These are phyloP conservation scores for Colostygia pectinataria DNA, from an alignment of 2,888 invertebrate species.

Conservation along the genomic window DNA sequence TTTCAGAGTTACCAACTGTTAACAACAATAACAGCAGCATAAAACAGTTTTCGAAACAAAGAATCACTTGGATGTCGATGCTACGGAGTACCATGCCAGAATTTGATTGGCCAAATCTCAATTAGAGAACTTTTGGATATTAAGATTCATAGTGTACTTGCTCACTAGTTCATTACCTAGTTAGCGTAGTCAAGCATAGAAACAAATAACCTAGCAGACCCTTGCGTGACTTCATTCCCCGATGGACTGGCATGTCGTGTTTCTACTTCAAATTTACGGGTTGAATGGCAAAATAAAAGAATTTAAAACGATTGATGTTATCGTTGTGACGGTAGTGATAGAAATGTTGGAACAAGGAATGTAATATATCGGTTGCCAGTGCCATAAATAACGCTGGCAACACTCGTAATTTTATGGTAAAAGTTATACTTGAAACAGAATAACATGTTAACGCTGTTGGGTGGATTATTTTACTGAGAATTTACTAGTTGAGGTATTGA, in stretches of 20 bases:
- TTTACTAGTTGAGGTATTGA: too few relatives aligned
- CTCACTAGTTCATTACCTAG: slow-evolving; percentile 24
- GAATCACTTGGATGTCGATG: too few relatives aligned
- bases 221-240: slow-evolving; percentile 33
- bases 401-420: too few relatives aligned
- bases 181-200: slow-evolving; percentile 30
- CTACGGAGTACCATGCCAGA: too few relatives aligned
- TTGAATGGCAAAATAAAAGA: slow-evolving; percentile 36
- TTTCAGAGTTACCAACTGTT: too few relatives aligned
- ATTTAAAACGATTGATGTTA: slow-evolving; percentile 35
- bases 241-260: slow-evolving; percentile 34
- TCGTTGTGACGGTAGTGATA: slow-evolving; percentile 26
- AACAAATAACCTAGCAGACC: slow-evolving; percentile 30
- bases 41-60: too few relatives aligned
- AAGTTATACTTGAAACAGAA: too few relatives aligned
- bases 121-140: too few relatives aligned
- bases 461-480: too few relatives aligned
- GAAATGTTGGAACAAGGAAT: slow-evolving; percentile 28
- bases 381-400: slow-evolving; percentile 13
- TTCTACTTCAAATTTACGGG: slow-evolving; percentile 33
- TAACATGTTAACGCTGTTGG: too few relatives aligned
- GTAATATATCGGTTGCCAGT: slow-evolving; percentile 14
- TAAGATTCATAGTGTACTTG: too few relatives aligned
- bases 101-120: slow-evolving; percentile 6
- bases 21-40: too few relatives aligned